phyloP scores from a whole-genome alignment of 2,888 invertebrate species.

The Mesoligia furuncula region DNA sequence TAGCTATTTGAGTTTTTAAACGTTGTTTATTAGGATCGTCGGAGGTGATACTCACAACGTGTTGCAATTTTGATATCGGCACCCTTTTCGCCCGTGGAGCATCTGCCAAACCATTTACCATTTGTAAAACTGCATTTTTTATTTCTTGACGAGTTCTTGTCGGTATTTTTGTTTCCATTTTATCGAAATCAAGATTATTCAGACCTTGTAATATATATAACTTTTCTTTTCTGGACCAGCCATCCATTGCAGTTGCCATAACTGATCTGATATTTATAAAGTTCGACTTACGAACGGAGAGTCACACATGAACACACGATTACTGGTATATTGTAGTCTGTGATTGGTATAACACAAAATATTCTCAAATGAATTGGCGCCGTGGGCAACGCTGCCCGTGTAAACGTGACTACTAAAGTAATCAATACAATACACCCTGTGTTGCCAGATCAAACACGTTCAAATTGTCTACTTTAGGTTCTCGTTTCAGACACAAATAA shows the following conservation, averaged over 20 bases:
- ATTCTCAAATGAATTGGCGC: neutral
- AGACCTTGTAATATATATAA: slow-evolving; percentile 7
- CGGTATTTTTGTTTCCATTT: slow-evolving; percentile 8
- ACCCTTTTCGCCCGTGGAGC: neutral
- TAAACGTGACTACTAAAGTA: no score
- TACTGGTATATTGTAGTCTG: neutral
- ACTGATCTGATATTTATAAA: no score
- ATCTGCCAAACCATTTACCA: slow-evolving; percentile 1
- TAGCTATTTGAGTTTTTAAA: neutral
- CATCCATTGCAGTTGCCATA: slow-evolving; percentile 2
- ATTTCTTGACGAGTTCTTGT: slow-evolving; percentile 11
- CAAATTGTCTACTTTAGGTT: neutral
- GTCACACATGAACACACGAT: neutral
- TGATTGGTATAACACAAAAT: neutral
- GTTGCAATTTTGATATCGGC: neutral
- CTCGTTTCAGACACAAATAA: no score
- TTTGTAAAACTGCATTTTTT: slow-evolving; percentile 9
- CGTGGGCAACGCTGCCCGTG: neutral
- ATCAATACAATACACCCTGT: neutral
- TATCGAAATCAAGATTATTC: slow-evolving; percentile 12
- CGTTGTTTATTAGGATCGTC: neutral
- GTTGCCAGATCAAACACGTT: slow-evolving; percentile 1
- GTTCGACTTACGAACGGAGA: neutral
- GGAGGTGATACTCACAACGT: neutral
- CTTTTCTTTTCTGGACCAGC: slow-evolving; percentile 16